phyloP scores from a whole-genome alignment of 2,113 vertebrate species.

The Cottus gobio region DNA sequence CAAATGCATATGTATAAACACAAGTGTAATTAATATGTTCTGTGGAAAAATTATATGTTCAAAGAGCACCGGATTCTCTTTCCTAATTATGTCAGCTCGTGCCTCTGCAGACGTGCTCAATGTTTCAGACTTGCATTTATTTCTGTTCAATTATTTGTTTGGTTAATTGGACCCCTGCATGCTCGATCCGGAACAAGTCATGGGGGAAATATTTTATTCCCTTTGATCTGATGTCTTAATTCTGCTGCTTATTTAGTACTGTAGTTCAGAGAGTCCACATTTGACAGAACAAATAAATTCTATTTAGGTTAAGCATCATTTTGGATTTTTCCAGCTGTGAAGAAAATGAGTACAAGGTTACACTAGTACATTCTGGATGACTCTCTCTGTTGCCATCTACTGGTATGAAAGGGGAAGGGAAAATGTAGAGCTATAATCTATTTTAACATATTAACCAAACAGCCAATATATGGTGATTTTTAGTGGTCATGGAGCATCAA shows the following conservation, averaged over 20 bases:
- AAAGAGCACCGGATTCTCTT: constrained; percentile 72
- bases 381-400: constrained; percentile 67
- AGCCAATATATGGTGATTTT: neutral
- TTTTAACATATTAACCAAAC: neutral
- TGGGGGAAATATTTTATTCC: constrained; percentile 79
- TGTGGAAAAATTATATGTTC: constrained; percentile 71
- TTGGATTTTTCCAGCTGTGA: constrained; percentile 74
- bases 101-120: constrained; percentile 65
- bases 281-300: constrained; percentile 82
- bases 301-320: constrained; percentile 81
- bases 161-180: constrained; percentile 79
- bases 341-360: constrained; percentile 68
- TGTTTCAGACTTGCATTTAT: constrained; percentile 79
- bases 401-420: constrained; percentile 36
- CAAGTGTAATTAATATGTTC: constrained; percentile 74
- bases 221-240: constrained; percentile 82
- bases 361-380: constrained; percentile 11
- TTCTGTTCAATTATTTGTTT: constrained; percentile 84
- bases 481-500: neutral
- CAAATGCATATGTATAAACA: constrained; percentile 67
- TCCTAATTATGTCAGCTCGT: constrained; percentile 71
- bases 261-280: constrained; percentile 70
- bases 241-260: constrained; percentile 72
- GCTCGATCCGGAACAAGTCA: constrained; percentile 71
- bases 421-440: neutral